Evolutionary conservation across 2,888 invertebrate species (phyloP).

Genomic region (Harmothoe impar): DNA sequence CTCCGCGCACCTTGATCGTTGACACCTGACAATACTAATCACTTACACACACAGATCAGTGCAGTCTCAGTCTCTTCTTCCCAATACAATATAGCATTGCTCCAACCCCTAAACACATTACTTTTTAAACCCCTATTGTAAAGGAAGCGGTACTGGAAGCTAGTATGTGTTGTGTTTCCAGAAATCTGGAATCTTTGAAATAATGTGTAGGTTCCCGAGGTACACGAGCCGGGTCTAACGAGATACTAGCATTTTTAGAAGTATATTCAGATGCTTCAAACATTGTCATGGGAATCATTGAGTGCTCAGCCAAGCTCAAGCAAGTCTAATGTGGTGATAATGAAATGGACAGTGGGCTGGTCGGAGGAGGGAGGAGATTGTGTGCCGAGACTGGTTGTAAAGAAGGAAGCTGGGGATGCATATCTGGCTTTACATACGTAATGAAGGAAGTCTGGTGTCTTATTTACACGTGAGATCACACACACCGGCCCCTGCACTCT

Average conservation of each 20-base stretch:
- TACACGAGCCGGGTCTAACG: no score
- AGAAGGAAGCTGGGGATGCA: slow-evolving; percentile 41
- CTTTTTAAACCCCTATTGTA: no score
- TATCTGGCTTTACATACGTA: slow-evolving; percentile 35
- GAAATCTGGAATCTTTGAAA: no score
- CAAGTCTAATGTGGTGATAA: neutral
- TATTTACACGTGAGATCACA: slow-evolving; percentile 34
- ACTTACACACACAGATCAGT: slow-evolving; percentile 35
- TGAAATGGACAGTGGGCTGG: neutral
- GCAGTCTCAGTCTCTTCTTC: neutral
- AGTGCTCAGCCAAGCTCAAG: no score
- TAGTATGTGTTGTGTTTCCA: no score
- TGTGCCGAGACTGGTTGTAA: neutral
- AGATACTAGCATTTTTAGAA: no score
- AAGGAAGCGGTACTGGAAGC: no score
- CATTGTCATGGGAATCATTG: no score
- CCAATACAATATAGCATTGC: neutral
- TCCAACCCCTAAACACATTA: neutral
- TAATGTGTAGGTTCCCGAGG: no score
- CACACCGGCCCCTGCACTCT: neutral
- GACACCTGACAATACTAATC: slow-evolving; percentile 25
- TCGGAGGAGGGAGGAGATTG: neutral
- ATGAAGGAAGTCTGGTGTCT: slow-evolving; percentile 45
- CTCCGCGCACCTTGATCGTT: neutral
- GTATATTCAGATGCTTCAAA: no score